Evolutionary conservation across 2,888 invertebrate genomes (phyloP), one percentile per base, ranked within the genome.

Genomic region (Pseudoips prasinana): DNA sequence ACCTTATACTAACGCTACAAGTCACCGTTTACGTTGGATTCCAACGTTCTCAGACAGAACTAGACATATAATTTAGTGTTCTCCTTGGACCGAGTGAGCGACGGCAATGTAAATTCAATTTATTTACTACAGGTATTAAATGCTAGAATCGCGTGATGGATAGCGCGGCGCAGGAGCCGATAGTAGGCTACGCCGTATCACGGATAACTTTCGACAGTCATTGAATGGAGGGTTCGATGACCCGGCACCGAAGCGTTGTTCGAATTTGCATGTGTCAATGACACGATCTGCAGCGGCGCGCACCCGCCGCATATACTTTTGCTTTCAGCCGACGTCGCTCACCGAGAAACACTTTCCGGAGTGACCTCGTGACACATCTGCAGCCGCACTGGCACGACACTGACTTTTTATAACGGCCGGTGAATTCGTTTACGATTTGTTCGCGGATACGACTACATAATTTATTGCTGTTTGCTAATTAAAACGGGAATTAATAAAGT

Each of bases 241-340:
- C 86, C 86, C 71, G 68, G 58, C 74, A 68, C 64, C 74, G 75
- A 73, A 75, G 74, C 77, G 77, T 69, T 67, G 72, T 76, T 72
- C 75, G 69, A 70, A 85, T 88, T 86, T 87, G 86, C 87, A 88
- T 86, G 84, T 85, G 87, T 87, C 87, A 86, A 74, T 86, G 87
- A 87, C 87, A 78, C 77, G 73, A 73, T 71, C 71, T 73, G 79
- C 75, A 76, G 67, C 51, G 66, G 48, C 58, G 57, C 52, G 46
- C 52, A 60, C 63, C 61, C 58, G 62, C 68, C 69, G 76, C 76
- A 68, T 73, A 73, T 75, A 86, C 86, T 86, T 86, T 86, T 86
- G 83, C 86, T 86, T 86, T 87, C 86, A 75, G 73, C 58, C 53
- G 58, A 53, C 67, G 70, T 67, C 67, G 64, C 54, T 61, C 71